These are phyloP conservation scores for Ennomos erosarius DNA, from an alignment of 2,888 invertebrate species.

Conservation along the genomic window DNA sequence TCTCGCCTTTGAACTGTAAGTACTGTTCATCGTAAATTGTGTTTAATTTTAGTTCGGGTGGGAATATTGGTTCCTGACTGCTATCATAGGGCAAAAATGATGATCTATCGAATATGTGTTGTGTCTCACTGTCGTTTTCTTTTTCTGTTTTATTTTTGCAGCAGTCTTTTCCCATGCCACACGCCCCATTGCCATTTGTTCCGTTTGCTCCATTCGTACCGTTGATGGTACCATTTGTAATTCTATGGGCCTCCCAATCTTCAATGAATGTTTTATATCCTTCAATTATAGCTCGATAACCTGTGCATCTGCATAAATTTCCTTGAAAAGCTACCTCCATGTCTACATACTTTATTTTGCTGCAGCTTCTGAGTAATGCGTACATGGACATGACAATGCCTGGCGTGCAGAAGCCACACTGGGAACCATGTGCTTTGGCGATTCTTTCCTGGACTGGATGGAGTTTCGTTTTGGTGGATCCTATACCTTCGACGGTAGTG, in stretches of 20 bases:
- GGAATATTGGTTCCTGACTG: constrained; percentile 93
- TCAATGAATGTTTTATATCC: constrained; percentile 91
- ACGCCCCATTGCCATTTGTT: constrained; percentile 55
- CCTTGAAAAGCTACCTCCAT: constrained; percentile 92
- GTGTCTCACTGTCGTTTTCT: constrained; percentile 74
- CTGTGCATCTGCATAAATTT: constrained; percentile 93
- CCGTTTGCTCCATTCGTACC: constrained; percentile 34
- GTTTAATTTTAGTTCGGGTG: constrained; percentile 89
- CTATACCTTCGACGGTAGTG: constrained; percentile 95
- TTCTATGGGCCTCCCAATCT: constrained; percentile 86
- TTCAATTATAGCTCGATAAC: constrained; percentile 94
- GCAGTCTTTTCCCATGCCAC: constrained; percentile 87
- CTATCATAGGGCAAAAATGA: constrained; percentile 89
- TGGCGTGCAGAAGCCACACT: constrained; percentile 95
- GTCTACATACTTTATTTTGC: constrained; percentile 81
- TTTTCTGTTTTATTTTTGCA: constrained; percentile 81
- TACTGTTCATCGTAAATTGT: constrained; percentile 85
- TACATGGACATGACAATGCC: constrained; percentile 98
- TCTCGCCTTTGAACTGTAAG: constrained; percentile 76
- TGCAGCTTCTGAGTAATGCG: constrained; percentile 87
- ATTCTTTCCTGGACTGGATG: constrained; percentile 94
- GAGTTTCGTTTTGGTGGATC: constrained; percentile 88
- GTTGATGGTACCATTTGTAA: constrained; percentile 51
- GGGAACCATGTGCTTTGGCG: constrained; percentile 93
- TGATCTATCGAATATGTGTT: constrained; percentile 85